Base-by-base conservation (phyloP, 2,888 invertebrate genomes). In the Lasioglossum oenotherae region DNA sequence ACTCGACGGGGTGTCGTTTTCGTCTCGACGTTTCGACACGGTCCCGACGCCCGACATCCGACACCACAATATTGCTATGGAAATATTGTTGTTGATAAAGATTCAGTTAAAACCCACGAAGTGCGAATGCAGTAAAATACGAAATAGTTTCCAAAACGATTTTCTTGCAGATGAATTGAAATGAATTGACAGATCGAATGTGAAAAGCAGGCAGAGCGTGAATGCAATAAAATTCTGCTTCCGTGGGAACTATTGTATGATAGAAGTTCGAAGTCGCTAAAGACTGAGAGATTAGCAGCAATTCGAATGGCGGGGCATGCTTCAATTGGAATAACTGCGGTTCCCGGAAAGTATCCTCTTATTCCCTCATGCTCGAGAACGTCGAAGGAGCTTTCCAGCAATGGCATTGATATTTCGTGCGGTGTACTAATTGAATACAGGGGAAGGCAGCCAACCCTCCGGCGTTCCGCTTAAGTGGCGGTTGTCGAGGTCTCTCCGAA, bases 371-470 rank as follows among this genome's bases (percentile, higher is more conserved):
- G 81, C 82, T 87, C 88, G 80, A 85, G 84, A 77, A 86, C 80
- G 84, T 74, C 76, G 88, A 90, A 88, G 87, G 78, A 80, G 84
- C 84, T 86, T 84, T 80, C 81, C 72, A 73, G 81, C 87, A 81
- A 89, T 89, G 73, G 87, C 87, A 90, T 86, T 89, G 90, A 90
- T 90, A 90, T 89, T 89, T 90, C 89, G 88, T 90, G 85, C 86
- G 87, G 80, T 80, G 79, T 85, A 84, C 89, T 90, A 90, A 90
- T 90, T 90, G 90, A 89, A 90, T 87, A 89, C 84, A 75, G 74
- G 88, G 88, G 88, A 90, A 89, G 88, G 86, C 85, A 90, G 78
- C 84, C 84, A 67, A 81, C 87, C 88, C 83, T 89, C 83, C 74
- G 86, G 84, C 84, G 80, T 90, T 90, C 74, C 85, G 86, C 88